Evolutionary conservation across 2,113 vertebrate species (phyloP).

Genomic region (Phyllostomus discolor): DNA sequence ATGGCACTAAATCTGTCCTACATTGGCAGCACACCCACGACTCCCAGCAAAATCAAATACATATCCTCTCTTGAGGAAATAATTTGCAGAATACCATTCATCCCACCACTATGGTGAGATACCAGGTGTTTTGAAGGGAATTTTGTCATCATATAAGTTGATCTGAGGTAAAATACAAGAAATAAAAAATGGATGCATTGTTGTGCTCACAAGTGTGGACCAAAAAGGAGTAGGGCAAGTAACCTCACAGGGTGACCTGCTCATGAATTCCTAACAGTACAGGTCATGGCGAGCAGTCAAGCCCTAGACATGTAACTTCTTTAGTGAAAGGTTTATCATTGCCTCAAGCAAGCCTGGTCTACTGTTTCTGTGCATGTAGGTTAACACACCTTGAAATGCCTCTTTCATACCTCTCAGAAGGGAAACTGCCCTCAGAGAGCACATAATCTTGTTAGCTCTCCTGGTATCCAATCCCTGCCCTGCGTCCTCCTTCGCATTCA

Average conservation of each 20-base stretch:
- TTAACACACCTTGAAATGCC: background rate
- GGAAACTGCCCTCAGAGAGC: background rate
- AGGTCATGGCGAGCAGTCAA: background rate
- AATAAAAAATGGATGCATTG: background rate
- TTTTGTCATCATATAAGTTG: background rate
- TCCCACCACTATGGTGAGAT: too few species aligned
- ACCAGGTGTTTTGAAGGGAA: background rate
- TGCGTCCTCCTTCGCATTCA: background rate
- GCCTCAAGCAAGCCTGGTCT: background rate
- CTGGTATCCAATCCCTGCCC: too few species aligned
- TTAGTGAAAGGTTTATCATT: background rate
- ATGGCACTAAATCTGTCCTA: background rate
- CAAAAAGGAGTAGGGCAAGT: background rate
- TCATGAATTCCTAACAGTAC: background rate
- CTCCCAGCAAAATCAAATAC: background rate
- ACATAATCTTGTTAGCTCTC: too few species aligned
- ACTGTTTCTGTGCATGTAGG: background rate
- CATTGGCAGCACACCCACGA: background rate
- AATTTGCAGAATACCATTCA: background rate
- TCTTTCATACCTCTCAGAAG: background rate
- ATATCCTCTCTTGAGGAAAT: background rate
- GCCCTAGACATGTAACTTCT: background rate
- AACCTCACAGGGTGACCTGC: background rate
- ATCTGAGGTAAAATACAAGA: background rate
- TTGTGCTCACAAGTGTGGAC: background rate